phyloP scores from a whole-genome alignment of 2,888 invertebrate species.

The Deroplatys truncata region DNA sequence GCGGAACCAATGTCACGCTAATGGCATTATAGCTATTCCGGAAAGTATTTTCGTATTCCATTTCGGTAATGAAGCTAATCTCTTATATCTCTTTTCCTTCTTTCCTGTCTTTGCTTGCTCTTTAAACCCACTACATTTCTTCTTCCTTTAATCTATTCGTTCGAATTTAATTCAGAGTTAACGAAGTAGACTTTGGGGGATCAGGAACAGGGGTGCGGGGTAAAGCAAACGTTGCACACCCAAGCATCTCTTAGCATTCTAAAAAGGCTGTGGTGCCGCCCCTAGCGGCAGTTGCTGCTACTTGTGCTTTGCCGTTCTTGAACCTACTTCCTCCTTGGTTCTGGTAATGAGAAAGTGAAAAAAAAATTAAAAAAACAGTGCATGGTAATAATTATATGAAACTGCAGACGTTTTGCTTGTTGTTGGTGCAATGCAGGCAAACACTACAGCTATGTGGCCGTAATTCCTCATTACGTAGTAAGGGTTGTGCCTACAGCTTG shows the following conservation, averaged over 20 bases:
- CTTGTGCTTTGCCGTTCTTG: not conserved
- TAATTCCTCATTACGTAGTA: not conserved
- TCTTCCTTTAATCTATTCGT: slow-evolving; percentile 10
- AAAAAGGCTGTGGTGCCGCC: not conserved
- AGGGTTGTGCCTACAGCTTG: not conserved
- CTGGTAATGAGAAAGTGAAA: not conserved
- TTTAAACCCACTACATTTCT: not conserved
- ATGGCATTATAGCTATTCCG: not conserved
- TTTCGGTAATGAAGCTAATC: slow-evolving; percentile 4
- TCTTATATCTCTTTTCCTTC: not conserved
- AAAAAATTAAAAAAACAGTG: not conserved
- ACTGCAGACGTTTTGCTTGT: not conserved
- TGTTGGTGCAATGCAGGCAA: not conserved
- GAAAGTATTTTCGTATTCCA: not conserved
- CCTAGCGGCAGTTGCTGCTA: not conserved
- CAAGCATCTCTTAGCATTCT: not conserved
- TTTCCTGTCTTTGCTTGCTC: not conserved
- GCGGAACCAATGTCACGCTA: not conserved
- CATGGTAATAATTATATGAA: not conserved
- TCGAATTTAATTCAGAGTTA: slow-evolving; percentile 15
- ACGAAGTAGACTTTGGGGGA: not conserved
- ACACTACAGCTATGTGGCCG: not conserved
- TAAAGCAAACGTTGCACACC: not conserved
- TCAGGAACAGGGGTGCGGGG: not conserved
- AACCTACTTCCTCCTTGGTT: not conserved